Percentiles rank a stretch among this genome's conserved stretches.
These are phyloP conservation scores for Scotopteryx bipunctaria DNA, from an alignment of 2,888 invertebrate species.

Conservation along the genomic window DNA sequence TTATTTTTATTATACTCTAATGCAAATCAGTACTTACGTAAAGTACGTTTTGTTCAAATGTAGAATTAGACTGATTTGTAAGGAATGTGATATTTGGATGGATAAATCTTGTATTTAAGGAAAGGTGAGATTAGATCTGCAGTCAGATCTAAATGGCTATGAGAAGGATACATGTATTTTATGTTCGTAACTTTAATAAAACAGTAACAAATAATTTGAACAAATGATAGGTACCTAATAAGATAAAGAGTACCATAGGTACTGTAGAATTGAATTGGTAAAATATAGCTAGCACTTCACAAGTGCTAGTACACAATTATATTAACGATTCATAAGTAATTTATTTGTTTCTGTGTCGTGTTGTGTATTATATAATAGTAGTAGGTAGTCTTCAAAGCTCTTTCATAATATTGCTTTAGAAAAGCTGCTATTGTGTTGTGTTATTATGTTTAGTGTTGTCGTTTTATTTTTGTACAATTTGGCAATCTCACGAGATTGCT, in stretches of 20 bases:
- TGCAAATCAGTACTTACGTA: constrained; percentile 6
- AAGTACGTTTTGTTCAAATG: constrained; percentile 16
- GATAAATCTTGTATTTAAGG: constrained; percentile 35
- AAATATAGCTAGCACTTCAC: background rate
- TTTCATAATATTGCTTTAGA: constrained; percentile 2
- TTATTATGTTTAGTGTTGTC: constrained; percentile 5
- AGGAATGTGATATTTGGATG: constrained; percentile 73
- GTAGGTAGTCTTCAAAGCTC: background rate
- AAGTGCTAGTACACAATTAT: background rate
- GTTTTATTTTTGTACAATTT: constrained; percentile 12
- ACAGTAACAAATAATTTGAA: no score
- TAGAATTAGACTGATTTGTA: constrained; percentile 65
- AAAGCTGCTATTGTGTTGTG: constrained; percentile 14
- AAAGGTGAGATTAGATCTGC: constrained; percentile 39
- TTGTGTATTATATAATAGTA: background rate
- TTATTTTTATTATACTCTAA: background rate
- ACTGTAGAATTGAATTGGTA: no score
- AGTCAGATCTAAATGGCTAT: constrained; percentile 36
- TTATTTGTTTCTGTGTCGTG: background rate
- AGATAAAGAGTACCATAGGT: no score
- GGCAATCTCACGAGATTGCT: constrained; percentile 20
- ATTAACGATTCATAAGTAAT: background rate
- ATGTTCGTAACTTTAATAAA: background rate
- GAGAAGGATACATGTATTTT: constrained; percentile 8
- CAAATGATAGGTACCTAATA: no score